phyloP scores from a whole-genome alignment of 2,888 invertebrate genomes.

The Lithodes maja region DNA sequence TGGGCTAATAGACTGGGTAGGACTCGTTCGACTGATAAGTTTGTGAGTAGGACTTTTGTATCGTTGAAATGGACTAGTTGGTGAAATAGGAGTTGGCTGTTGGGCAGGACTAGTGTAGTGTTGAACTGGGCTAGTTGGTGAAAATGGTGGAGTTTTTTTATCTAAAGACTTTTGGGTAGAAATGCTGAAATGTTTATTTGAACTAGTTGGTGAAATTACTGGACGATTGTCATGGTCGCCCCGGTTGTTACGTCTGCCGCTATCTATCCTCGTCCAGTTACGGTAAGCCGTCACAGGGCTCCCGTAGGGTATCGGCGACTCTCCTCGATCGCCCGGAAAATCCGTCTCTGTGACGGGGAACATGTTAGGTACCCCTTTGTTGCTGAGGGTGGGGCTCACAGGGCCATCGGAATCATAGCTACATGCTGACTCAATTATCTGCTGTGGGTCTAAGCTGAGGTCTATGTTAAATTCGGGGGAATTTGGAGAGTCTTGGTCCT shows the following conservation, averaged over 20 bases:
- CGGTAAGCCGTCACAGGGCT: constrained; percentile 17
- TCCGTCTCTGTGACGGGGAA: constrained; percentile 51
- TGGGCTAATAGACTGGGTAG: background rate
- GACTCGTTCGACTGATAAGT: background rate
- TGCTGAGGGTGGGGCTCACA: constrained; percentile 43
- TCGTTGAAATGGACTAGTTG: background rate
- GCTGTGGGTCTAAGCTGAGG: constrained; percentile 2
- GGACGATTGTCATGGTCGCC: background rate
- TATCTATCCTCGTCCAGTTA: background rate
- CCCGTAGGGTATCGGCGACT: constrained; percentile 29
- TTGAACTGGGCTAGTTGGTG: background rate
- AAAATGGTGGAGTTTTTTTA: background rate
- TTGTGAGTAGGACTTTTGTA: too few species aligned
- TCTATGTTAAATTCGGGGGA: background rate
- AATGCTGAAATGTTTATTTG: background rate
- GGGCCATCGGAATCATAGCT: constrained; percentile 41
- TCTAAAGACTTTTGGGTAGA: background rate
- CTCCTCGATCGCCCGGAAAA: constrained; percentile 1
- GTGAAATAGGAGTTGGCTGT: background rate
- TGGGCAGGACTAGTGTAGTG: background rate
- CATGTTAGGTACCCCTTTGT: constrained; percentile 58
- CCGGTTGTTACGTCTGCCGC: background rate
- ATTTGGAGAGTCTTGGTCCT: background rate
- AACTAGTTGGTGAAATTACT: background rate
- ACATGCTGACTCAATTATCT: constrained; percentile 20